Conservation (phyloP, 1,140 invertebrate genomes). For the Drosophila pallidifrons region DNA sequence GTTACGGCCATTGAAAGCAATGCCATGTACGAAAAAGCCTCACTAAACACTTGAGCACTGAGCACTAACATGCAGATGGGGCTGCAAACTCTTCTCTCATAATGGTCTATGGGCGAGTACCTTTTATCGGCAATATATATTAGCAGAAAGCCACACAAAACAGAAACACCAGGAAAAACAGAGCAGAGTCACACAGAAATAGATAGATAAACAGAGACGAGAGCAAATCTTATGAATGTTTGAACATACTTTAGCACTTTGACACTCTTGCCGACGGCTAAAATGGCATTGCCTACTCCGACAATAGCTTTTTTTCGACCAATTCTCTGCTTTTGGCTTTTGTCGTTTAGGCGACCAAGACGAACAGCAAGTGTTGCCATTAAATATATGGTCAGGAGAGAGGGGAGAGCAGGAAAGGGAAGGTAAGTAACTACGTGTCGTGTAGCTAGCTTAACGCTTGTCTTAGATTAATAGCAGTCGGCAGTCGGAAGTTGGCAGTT, state of each 20-base stretch:
- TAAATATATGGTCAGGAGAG: constrained; percentile 38
- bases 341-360: constrained; percentile 32
- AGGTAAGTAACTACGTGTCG: constrained; percentile 36
- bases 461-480: constrained; percentile 67
- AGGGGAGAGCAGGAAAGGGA: not conserved
- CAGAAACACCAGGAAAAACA: constrained; percentile 14
- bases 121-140: constrained; percentile 56
- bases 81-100: constrained; percentile 11
- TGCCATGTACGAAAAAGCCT: constrained; percentile 26
- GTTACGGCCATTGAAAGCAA: constrained; percentile 40
- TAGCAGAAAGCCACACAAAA: constrained; percentile 35
- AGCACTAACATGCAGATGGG: constrained; percentile 28
- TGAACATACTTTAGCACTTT: constrained; percentile 82
- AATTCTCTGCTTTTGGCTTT: constrained; percentile 50
- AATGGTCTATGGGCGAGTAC: constrained; percentile 18
- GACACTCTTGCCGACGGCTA: constrained; percentile 63
- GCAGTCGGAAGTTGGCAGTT: not conserved
- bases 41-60: constrained; percentile 34
- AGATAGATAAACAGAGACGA: constrained; percentile 13
- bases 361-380: constrained; percentile 48
- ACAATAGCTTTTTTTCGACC: constrained; percentile 37
- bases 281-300: constrained; percentile 23
- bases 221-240: constrained; percentile 75
- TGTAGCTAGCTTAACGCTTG: constrained; percentile 37
- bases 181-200: not conserved